These are phyloP conservation scores for Melangyna quadrimaculata DNA, from an alignment of 2,888 invertebrate genomes.

Conservation along the genomic window DNA sequence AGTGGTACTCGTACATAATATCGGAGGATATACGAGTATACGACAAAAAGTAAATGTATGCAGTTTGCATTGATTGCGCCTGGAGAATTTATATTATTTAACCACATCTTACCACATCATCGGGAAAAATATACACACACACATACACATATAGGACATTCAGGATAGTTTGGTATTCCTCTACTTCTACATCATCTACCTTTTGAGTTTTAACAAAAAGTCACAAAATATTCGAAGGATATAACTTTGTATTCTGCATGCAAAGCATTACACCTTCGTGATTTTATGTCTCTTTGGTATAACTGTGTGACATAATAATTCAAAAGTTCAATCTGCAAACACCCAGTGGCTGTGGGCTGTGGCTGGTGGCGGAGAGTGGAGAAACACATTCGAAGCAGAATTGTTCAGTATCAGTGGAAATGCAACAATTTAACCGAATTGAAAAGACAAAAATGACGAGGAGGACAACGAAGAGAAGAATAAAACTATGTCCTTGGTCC, in stretches of 20 bases:
- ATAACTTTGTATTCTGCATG: conserved; percentile 51
- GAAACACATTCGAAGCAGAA: neutral
- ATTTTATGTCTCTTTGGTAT: conserved; percentile 39
- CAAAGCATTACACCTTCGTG: conserved; percentile 41
- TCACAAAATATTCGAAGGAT: conserved; percentile 34
- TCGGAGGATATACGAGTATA: neutral
- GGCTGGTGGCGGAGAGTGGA: too few relatives aligned
- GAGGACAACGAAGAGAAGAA: conserved; percentile 13
- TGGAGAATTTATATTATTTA: conserved; percentile 42
- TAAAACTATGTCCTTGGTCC: conserved; percentile 52
- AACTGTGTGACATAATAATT: conserved; percentile 66
- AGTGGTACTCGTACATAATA: neutral
- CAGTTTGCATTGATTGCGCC: conserved; percentile 26
- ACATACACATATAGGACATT: neutral
- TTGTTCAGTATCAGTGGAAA: conserved; percentile 22
- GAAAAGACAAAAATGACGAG: conserved; percentile 24
- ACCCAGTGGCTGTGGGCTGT: too few relatives aligned
- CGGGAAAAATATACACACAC: neutral
- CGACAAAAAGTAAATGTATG: neutral
- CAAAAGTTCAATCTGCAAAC: conserved; percentile 62
- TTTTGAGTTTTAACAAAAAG: conserved; percentile 38
- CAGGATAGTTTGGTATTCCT: neutral
- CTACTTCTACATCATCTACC: too few relatives aligned
- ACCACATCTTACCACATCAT: conserved; percentile 40
- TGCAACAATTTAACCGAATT: conserved; percentile 62